These are phyloP conservation scores for Glossophaga mutica DNA, from an alignment of 2,797 vertebrate genomes.

Conservation along the genomic window DNA sequence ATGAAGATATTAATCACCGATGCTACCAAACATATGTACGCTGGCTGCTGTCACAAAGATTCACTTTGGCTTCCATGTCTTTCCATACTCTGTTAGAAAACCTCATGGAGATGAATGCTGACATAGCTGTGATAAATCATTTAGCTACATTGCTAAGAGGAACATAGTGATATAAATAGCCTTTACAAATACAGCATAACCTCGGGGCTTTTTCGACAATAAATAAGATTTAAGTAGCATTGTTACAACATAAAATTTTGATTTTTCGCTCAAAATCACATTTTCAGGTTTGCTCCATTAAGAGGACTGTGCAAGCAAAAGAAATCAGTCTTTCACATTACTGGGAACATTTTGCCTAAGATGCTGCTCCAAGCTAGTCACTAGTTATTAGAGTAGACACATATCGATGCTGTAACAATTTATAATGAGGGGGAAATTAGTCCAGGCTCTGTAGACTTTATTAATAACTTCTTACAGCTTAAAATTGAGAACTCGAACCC, in stretches of 20 bases:
- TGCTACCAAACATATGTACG: slow-evolving; percentile 5
- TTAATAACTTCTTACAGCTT: slow-evolving; percentile 46
- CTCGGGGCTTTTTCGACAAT: neutral
- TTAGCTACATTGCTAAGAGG: slow-evolving; percentile 61
- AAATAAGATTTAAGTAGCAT: slow-evolving; percentile 57
- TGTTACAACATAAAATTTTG: slow-evolving; percentile 34
- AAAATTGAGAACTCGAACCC: slow-evolving; percentile 43
- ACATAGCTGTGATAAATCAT: slow-evolving; percentile 77
- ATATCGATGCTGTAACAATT: slow-evolving; percentile 37
- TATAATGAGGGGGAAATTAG: slow-evolving; percentile 31
- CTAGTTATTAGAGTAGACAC: neutral
- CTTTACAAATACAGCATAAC: slow-evolving; percentile 69
- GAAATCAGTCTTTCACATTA: slow-evolving; percentile 35
- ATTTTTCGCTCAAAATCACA: slow-evolving; percentile 52
- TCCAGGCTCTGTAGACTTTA: slow-evolving; percentile 7
- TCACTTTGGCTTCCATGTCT: slow-evolving; percentile 44
- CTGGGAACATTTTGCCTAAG: slow-evolving; percentile 38
- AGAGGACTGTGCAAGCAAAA: neutral
- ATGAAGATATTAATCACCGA: slow-evolving; percentile 36
- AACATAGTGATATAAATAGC: slow-evolving; percentile 73
- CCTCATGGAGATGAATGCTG: slow-evolving; percentile 61
- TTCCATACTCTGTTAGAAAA: slow-evolving; percentile 53
- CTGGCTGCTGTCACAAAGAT: slow-evolving; percentile 54
- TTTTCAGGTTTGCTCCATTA: slow-evolving; percentile 19
- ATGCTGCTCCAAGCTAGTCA: slow-evolving; percentile 34